Base-by-base conservation (phyloP, 2,113 vertebrate genomes). In the Salminus brasiliensis region DNA sequence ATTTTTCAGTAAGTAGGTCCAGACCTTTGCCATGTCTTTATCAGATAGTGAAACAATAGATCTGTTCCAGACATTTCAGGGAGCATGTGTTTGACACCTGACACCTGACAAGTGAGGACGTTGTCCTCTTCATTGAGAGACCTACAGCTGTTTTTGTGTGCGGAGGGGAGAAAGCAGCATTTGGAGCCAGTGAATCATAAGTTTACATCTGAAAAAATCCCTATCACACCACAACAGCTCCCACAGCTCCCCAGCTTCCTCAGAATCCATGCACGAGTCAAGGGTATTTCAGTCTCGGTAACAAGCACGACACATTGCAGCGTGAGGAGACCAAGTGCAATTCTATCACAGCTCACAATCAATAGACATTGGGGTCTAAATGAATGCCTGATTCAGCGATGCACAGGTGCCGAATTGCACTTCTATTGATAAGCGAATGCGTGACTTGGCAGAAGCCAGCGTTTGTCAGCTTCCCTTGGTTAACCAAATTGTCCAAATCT, bases 311-410 rank as follows among this genome's bases (percentile, higher is more conserved):
- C 41, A 27, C 39, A 57, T 39, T 72, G 15, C 57, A 30, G 57
- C 47, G 62, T n/a, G 7, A 27, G 57, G 16, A 39, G 16, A 59
- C 67, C 53, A 47, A 11, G 7, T 34, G 53, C 55, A 23, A 70
- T 29, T 70, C 45, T 5, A 69, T 69, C 67, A 32, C 49, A 60
- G 65, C 16, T 69, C 41, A 27, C 60, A 78, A 77, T 81, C 81
- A 43, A 76, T 81, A 79, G 18, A 68, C 23, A 78, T 32, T 36
- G 49, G 8, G 39, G 27, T 23, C 43, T 68, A 78, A 65, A 79
- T 69, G 27, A 55, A 53, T 69, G 52, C 43, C 55, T 62, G 34
- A 65, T 66, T 82, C 67, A 82, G 80, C 59, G 52, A 47, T 23
- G 29, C 29, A 23, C 11, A 27, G 32, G 39, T 68, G 39, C 57